phyloP scores from a whole-genome alignment of 1,140 invertebrate genomes.

The Dendrolimus kikuchii region DNA sequence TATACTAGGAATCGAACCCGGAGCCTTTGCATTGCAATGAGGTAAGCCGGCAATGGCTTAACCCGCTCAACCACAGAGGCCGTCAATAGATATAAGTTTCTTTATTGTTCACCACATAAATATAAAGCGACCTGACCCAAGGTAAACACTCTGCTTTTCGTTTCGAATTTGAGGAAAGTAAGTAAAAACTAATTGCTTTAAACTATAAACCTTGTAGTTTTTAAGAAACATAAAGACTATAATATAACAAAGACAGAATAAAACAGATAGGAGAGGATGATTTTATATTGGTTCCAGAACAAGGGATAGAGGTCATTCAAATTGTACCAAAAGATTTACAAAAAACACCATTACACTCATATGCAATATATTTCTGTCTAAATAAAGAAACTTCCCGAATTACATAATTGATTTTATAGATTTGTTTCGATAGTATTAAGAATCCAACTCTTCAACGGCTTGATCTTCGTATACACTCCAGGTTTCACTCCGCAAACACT shows the following conservation, averaged over 20 bases:
- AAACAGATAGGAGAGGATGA: not conserved
- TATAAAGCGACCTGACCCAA: too few species aligned
- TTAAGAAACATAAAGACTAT: not conserved
- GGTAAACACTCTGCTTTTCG: too few species aligned
- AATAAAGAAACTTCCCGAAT: not conserved
- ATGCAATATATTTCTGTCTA: not conserved
- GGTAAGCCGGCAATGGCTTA: too few species aligned
- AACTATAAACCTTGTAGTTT: too few species aligned
- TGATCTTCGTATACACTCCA: conserved; percentile 72
- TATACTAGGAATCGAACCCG: too few species aligned
- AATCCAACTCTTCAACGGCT: conserved; percentile 32
- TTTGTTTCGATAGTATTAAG: conserved; percentile 11
- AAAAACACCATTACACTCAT: too few species aligned
- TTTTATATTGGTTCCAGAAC: not conserved
- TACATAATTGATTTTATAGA: not conserved
- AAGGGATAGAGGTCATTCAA: not conserved
- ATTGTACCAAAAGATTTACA: not conserved
- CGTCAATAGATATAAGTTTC: too few species aligned
- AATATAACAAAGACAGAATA: not conserved
- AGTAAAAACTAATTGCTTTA: too few species aligned
- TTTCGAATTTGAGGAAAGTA: too few species aligned
- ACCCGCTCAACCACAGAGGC: too few species aligned
- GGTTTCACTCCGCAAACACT: conserved; percentile 66
- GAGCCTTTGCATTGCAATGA: too few species aligned
- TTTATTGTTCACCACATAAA: too few species aligned